Evolutionary conservation across 2,888 invertebrate genomes (phyloP), one percentile per base, ranked within the genome.

Genomic region (Octonoba sinensis): DNA sequence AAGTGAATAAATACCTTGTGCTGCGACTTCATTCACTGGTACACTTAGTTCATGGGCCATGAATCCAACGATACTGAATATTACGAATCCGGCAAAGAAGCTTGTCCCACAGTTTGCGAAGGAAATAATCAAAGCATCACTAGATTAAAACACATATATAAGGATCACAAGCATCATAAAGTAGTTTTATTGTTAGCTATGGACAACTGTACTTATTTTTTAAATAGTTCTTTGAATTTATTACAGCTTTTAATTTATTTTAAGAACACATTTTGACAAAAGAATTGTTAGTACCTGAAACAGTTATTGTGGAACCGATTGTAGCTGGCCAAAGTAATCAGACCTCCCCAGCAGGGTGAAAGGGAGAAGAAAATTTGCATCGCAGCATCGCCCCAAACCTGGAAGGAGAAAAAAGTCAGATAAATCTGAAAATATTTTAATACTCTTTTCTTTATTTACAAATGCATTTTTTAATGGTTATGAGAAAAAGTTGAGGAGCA

Each of bases 61-160:
- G 86, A 88, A 89, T 13, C 89, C 90, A 65, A 90, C 87, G n/a
- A 89, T 87, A 12, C 88, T 86, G 85, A 90, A 89, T 16, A 89
- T 87, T 13, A 89, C 87, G 57, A 88, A 86, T 16, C 89, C 89
- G 65, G 89, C 89, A 73, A 89, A 88, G 59, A 90, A 86, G 36
- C 89, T 89, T 1, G 90, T 89, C 13, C 76, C 73, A 22, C 84
- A 84, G 49, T 84, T 84, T 15, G 84, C 84, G 57, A 84, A 78
- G 15, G 79, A 70, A 44, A 84, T 84, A 54, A 84, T 79, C 6
- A 84, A 56, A 8, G 84, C 78, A 65, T 84, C 84, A 64, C 84
- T 84, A 60, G 36, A 60, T 60, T 27, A 27, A 36, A 60, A n/a
- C 1, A 11, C 6, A 57, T 20, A 16, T 22, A n/a, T 54, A 13